Evolutionary conservation across 2,113 vertebrate species (phyloP).

Genomic region (Eclectus roratus): DNA sequence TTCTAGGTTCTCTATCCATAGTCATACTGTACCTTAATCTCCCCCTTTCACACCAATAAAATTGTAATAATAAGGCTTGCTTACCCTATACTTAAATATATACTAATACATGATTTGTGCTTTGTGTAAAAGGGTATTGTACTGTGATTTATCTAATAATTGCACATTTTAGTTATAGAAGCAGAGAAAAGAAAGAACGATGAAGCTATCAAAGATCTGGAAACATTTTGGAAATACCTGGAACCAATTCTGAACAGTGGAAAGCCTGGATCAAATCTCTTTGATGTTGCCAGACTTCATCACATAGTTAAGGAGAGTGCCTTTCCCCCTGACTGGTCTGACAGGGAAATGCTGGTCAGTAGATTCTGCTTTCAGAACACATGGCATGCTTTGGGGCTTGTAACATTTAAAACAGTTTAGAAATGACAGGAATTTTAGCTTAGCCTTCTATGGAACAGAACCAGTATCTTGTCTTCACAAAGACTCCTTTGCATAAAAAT

Average conservation of each 20-base stretch:
- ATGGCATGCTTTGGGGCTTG: not conserved
- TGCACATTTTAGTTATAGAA: conserved; percentile 49
- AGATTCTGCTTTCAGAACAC: not conserved
- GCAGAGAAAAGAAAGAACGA: conserved; percentile 60
- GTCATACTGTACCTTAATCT: not conserved
- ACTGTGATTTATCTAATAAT: not conserved
- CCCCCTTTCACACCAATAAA: not conserved
- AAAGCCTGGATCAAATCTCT: conserved; percentile 77
- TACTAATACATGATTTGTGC: not conserved
- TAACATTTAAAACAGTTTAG: not conserved
- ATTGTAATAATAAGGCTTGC: not conserved
- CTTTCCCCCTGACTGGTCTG: conserved; percentile 66
- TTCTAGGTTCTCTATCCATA: not conserved
- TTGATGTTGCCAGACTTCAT: conserved; percentile 78
- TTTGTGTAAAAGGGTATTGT: not conserved
- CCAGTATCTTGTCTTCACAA: not conserved
- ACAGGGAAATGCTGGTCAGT: conserved; percentile 79
- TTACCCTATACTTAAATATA: not conserved
- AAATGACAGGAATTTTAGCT: not conserved
- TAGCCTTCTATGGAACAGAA: not conserved
- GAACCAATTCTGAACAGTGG: conserved; percentile 79
- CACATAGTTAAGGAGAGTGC: conserved; percentile 66
- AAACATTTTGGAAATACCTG: conserved; percentile 87
- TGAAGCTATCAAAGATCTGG: conserved; percentile 63
- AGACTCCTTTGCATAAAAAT: not conserved